Base-by-base conservation (phyloP, 2,113 vertebrate species). In the Todiramphus chloris region DNA sequence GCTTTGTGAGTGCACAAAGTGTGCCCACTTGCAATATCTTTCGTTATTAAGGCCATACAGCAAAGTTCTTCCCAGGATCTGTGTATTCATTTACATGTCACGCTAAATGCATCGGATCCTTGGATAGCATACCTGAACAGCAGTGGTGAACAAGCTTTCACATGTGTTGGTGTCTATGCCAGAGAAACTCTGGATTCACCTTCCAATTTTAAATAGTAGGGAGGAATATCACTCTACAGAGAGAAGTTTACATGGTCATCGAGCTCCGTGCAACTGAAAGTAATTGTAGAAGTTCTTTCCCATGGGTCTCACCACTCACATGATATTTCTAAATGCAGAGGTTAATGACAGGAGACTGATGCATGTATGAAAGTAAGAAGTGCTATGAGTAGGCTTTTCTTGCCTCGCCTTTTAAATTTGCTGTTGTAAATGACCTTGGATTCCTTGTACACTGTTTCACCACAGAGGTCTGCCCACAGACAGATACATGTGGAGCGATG, bases 401-500 rank as follows among this genome's bases (percentile, higher is more conserved):
- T 59, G 15, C n/a, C n/a, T 83, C 0, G 0, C 55, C 56, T 86
- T 83, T 56, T 58, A 25, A 72, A 46, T 48, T 74, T 18, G 4
- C 20, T 17, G 11, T 21, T 67, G 19, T 43, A 25, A 50, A 59
- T 87, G 53, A 62, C 58, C 28, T 68, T 60, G 70, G 31, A 44
- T 79, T 79, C 55, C 41, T 20, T 59, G 16, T 80, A 35, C 20
- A 1, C 88, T 50, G 14, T 87, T 85, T 60, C 33, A 41, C 43
- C 39, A 13, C 97, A 99, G 99, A 95, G 99, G 99, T n/a, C 98
- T 99, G 48, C 99, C 99, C 37, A 99, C 99, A 0, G 99, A 99
- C 96, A 98, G 99, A 60, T 99, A 99, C 90, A 99, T 99, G 99
- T 99, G 99, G 99, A 99, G 99, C 1, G 99, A 99, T 15, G 99